phyloP scores from a whole-genome alignment of 2,113 vertebrate genomes.

The Alectura lathami region DNA sequence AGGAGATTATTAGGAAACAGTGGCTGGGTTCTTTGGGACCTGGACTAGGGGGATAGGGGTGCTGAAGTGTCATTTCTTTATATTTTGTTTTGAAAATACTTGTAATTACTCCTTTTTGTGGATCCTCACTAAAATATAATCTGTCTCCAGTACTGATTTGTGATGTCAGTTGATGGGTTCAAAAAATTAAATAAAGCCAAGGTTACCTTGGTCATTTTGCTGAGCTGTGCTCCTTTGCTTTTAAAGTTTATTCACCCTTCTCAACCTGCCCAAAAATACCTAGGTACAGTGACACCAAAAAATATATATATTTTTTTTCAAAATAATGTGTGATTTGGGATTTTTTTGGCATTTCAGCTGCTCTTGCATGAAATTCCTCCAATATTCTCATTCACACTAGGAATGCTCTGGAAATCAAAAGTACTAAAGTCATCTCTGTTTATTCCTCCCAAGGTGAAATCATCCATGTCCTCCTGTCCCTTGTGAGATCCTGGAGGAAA shows the following conservation, averaged over 20 bases:
- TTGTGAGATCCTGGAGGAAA: not conserved
- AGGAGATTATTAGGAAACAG: conserved; percentile 41
- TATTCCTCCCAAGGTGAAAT: conserved; percentile 34
- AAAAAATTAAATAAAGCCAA: not conserved
- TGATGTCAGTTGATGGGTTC: not conserved
- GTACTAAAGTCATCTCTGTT: not conserved
- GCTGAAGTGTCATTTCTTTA: not conserved
- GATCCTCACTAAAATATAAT: not conserved
- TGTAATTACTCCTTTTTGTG: not conserved
- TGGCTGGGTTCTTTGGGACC: conserved; percentile 33
- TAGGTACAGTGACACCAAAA: not conserved
- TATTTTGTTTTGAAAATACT: not conserved
- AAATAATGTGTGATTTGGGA: not conserved
- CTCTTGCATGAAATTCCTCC: not conserved
- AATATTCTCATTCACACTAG: conserved; percentile 15
- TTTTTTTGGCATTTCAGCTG: not conserved
- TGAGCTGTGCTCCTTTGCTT: not conserved
- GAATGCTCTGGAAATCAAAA: conserved; percentile 10
- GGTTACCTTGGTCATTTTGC: not conserved
- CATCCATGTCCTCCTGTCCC: not conserved
- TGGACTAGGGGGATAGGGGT: not conserved
- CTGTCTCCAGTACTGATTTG: not conserved
- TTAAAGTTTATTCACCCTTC: not conserved
- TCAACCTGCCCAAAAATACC: not conserved
- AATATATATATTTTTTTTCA: not conserved